Evolutionary conservation across 2,888 invertebrate genomes (phyloP), one percentile per base, ranked within the genome.

Genomic region (Xylota sylvarum): DNA sequence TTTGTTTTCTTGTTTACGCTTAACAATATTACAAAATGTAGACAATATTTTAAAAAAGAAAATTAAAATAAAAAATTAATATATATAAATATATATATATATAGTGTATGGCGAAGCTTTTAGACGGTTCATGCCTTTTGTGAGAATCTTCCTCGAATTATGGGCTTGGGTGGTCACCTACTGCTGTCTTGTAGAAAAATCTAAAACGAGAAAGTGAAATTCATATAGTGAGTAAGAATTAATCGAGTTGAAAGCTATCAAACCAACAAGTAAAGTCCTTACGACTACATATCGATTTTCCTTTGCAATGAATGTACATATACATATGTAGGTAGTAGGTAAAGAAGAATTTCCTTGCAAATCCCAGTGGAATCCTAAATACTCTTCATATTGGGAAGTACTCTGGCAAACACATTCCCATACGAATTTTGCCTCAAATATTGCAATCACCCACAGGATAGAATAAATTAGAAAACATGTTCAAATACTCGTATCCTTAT

Each of bases 41-140:
- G 76, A 81, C 81, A 85, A 85, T 81, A 72, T 76, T 76, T 58
- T 52, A 40, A 67, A 46, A 67, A 65, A 56, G 52, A 46, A 60
- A 19, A 35, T 9, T 35, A 17, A 35, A 58, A 72, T n/a, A 27
- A 62, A 70, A 32, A 23, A 12, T 2, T 9, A 10, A 9, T n/a
- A n/a, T n/a, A n/a, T n/a, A n/a, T n/a, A n/a, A n/a, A n/a, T n/a
- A n/a, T n/a, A n/a, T n/a, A n/a, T n/a, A 37, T 17, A 2, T 52
- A 46, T 70, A 70, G 65, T 81, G 12, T 86, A 86, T 78, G 82
- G 86, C 82, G 67, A 81, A 86, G 82, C 86, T 86, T 77, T 82
- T 73, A 86, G 77, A 74, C 56, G 77, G 72, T 73, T 82, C 76
- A 82, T 82, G 81, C 69, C 67, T 86, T 73, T 86, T 86, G 77